Conservation (phyloP, 2,113 vertebrate genomes). For the Urocitellus parryii region DNA sequence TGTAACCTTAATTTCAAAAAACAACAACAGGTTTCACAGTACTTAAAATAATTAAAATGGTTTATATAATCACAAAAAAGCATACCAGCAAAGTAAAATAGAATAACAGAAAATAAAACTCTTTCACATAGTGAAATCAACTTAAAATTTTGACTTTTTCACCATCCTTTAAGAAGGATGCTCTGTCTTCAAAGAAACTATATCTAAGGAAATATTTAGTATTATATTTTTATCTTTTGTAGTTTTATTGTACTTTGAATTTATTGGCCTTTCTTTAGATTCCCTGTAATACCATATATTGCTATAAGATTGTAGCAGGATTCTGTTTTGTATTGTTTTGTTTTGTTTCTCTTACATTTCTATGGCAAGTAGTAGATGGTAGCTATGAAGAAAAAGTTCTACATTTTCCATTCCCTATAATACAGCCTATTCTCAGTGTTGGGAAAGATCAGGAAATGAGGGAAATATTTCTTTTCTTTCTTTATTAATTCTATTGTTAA, state of each 20-base stretch:
- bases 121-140: slow-evolving; percentile 34
- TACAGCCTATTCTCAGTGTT: neutral
- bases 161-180: slow-evolving; percentile 1
- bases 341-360: neutral
- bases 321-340: neutral
- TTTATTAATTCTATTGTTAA: neutral
- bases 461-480: neutral
- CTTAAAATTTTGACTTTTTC: slow-evolving; percentile 31
- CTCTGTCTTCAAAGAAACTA: slow-evolving; percentile 29
- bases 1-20: neutral
- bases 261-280: neutral
- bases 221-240: neutral
- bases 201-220: neutral
- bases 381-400: neutral
- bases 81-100: slow-evolving; percentile 17
- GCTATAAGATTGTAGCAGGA: neutral
- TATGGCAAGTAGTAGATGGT: neutral
- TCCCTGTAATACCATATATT: neutral
- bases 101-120: slow-evolving; percentile 43
- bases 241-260: slow-evolving; percentile 23
- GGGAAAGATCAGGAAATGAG: neutral
- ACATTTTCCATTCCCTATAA: neutral
- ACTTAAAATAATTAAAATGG: slow-evolving; percentile 58
- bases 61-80: slow-evolving; percentile 71
- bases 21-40: slow-evolving; percentile 39